A percentile compares a stretch with the other conserved stretches of the same genome.
Evolutionary conservation across 2,113 vertebrate genomes (phyloP).

Genomic region (Zapornia atra): DNA sequence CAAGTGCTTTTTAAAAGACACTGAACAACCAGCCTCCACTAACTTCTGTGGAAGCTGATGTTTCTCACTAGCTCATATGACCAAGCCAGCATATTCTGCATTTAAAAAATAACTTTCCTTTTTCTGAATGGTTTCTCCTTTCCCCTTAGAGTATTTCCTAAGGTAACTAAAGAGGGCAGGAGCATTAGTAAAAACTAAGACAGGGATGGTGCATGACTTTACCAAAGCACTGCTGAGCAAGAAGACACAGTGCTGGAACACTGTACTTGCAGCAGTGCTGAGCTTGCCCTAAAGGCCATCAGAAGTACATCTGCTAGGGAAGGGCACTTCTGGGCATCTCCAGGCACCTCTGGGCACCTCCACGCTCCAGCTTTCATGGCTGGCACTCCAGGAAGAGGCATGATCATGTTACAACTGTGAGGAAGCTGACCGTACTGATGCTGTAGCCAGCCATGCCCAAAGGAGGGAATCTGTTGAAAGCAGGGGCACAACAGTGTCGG

Average conservation of each 20-base stretch:
- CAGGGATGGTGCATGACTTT: background rate
- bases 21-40: background rate
- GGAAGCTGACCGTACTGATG: background rate
- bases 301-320: background rate
- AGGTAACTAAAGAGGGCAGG: background rate
- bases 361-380: background rate
- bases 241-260: background rate
- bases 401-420: background rate
- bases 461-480: background rate
- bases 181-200: background rate
- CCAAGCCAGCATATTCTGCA: background rate
- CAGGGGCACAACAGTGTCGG: background rate
- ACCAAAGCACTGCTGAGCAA: background rate
- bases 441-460: background rate
- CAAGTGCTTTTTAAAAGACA: background rate
- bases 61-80: background rate
- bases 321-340: background rate
- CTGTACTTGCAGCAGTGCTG: background rate
- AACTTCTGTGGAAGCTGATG: background rate
- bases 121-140: background rate
- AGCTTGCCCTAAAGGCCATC: background rate
- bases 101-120: background rate
- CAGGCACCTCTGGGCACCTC: background rate
- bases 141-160: background rate
- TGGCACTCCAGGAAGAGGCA: background rate